Base-by-base conservation (phyloP, 2,113 vertebrate species). In the Vombatus ursinus region DNA sequence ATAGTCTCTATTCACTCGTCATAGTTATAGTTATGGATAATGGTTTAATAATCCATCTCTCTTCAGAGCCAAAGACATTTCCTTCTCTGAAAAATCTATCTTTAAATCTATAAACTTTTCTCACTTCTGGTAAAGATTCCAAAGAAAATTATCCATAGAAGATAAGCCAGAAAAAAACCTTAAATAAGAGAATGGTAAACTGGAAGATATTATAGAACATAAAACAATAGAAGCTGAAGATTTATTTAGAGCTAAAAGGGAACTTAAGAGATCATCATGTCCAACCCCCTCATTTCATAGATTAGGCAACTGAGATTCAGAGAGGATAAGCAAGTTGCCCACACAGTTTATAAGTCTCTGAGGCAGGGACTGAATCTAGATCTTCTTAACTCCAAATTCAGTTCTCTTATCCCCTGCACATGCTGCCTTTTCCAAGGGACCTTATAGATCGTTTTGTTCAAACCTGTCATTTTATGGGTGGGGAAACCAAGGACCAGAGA, bases 311-410 rank as follows among this genome's bases (percentile, higher is more conserved):
- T 92, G 50, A 94, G 51, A 25, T 48, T 16, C 47, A 95, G 92
- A 96, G 25, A 96, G 92, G 44, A 37, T 53, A 96, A 96, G 48
- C 84, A 93, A 68, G 51, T 92, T 53, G 50, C 12, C 23, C 14
- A 91, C 51, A 16, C 31, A 37, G 31, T 31, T 37, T 12, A 37
- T 5, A 24, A 22, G 14, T 37, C 3, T 8, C 3, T 16, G 31
- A 37, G 31, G 61, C 31, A 37, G 61, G 28, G 31, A 37, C 37
- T 68, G 57, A 31, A 61, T 61, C 11, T 28, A 31, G 10, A 61
- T 31, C 57, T 57, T 12, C 53, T 28, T 10, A 26, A 57, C 54
- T 28, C 54, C 26, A 57, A 28, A 28, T 28, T 25, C 54, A 57
- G 25, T 57, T 25, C 26, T 57, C 10, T 61, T 61, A 61, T 14